Percentiles rank a stretch among this genome's conserved stretches.
These are phyloP conservation scores for Drosophila phalerata DNA, from an alignment of 2,888 invertebrate species.

Conservation along the genomic window DNA sequence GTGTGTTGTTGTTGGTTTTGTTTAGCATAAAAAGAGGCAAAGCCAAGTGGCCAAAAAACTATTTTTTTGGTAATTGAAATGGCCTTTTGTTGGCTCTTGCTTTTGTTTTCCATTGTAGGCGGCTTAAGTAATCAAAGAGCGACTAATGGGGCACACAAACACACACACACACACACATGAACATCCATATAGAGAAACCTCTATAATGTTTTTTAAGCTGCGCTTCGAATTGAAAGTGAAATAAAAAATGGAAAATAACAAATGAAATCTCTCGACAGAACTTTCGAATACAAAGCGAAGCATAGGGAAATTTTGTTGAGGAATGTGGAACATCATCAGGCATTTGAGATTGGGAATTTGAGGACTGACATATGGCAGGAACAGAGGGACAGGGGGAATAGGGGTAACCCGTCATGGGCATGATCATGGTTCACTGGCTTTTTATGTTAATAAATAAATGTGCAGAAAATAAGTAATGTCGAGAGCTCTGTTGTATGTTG, in stretches of 20 bases:
- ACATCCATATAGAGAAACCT: slow-evolving; percentile 15
- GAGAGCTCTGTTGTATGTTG: slow-evolving; percentile 10
- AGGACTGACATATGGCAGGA: slow-evolving; percentile 8
- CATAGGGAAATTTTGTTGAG: slow-evolving; percentile 24
- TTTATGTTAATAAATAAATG: slow-evolving; percentile 82
- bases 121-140: slow-evolving; percentile 73
- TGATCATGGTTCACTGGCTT: slow-evolving; percentile 80
- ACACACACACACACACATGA: not conserved
- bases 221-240: slow-evolving; percentile 61
- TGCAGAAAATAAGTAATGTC: slow-evolving; percentile 41
- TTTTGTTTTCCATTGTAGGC: slow-evolving; percentile 53
- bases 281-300: slow-evolving; percentile 51
- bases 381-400: not conserved
- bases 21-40: slow-evolving; percentile 69
- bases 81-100: slow-evolving; percentile 40
- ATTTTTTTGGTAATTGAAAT: slow-evolving; percentile 71
- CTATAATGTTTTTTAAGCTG: slow-evolving; percentile 39
- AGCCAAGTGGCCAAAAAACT: slow-evolving; percentile 51
- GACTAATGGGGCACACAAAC: slow-evolving; percentile 47
- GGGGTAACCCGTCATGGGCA: slow-evolving; percentile 38
- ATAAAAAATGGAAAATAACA: slow-evolving; percentile 23
- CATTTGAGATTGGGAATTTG: slow-evolving; percentile 33
- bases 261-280: slow-evolving; percentile 51
- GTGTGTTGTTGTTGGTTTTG: slow-evolving; percentile 19
- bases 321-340: slow-evolving; percentile 42